A percentile compares a stretch with the other conserved stretches of the same genome.
Conservation (phyloP, 30 jellyfish, hydroid and myxozoan species). For the Chrysaora quinquecirrha region DNA sequence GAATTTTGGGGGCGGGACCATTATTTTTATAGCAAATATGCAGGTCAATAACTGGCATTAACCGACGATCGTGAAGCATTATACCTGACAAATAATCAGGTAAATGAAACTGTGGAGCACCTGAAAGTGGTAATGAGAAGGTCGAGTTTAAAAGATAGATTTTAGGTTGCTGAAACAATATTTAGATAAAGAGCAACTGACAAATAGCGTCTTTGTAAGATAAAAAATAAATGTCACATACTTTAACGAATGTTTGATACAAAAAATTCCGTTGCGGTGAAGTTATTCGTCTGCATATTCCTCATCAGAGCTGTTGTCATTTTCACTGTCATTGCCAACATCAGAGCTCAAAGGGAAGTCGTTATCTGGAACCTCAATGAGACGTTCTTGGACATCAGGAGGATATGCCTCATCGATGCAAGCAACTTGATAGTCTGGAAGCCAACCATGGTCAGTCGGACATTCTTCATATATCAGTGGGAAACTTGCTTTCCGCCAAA, state of each 20-base stretch:
- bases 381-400: conserved; percentile 9
- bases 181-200: background rate
- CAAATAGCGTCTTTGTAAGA: background rate
- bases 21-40: conserved; percentile 14
- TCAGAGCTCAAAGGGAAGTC: conserved; percentile 8
- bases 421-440: conserved; percentile 33
- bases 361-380: conserved; percentile 33
- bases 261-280: background rate
- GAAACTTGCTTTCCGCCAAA: conserved; percentile 15
- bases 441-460: conserved; percentile 14
- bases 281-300: background rate
- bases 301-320: background rate
- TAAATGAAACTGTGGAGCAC: background rate
- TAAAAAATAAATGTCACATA: background rate
- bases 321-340: conserved; percentile 6
- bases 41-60: conserved; percentile 14
- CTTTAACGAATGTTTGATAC: background rate
- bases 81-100: background rate
- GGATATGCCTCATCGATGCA: conserved; percentile 49
- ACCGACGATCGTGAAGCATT: background rate
- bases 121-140: background rate
- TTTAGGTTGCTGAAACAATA: background rate
- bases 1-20: background rate
- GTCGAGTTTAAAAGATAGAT: background rate
- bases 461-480: conserved; percentile 2